Percentiles rank a stretch among this genome's conserved stretches.
Evolutionary conservation across 1,140 invertebrate genomes (phyloP).

Genomic region (Arion vulgaris): DNA sequence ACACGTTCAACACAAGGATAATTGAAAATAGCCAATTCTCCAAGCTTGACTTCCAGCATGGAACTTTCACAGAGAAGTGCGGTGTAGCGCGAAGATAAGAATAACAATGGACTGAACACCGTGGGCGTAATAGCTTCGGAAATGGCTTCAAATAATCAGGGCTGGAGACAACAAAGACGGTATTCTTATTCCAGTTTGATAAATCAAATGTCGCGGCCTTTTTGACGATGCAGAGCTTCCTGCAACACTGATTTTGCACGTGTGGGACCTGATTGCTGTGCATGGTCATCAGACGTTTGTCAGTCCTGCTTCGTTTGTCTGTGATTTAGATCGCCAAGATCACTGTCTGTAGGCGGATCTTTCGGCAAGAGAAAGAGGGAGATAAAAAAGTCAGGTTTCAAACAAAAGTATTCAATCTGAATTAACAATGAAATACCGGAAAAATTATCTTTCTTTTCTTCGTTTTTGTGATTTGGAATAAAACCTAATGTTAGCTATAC

Average conservation of each 20-base stretch:
- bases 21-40: not conserved
- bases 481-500: too few species aligned
- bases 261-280: not conserved
- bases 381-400: too few species aligned
- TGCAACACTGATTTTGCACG: not conserved
- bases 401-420: too few species aligned
- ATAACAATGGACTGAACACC: not conserved
- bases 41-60: not conserved
- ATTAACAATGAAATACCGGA: too few species aligned
- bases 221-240: not conserved
- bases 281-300: not conserved
- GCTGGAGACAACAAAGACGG: not conserved
- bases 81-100: not conserved
- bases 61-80: not conserved
- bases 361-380: too few species aligned
- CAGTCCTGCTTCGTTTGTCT: not conserved
- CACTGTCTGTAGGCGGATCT: not conserved
- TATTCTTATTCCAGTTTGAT: not conserved
- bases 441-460: too few species aligned
- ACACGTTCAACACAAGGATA: too few species aligned
- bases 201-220: not conserved
- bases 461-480: too few species aligned
- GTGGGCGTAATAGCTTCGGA: not conserved
- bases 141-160: not conserved
- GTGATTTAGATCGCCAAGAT: not conserved